Conservation (phyloP, 1,140 invertebrate species). For the Archegozetes longisetosus region DNA sequence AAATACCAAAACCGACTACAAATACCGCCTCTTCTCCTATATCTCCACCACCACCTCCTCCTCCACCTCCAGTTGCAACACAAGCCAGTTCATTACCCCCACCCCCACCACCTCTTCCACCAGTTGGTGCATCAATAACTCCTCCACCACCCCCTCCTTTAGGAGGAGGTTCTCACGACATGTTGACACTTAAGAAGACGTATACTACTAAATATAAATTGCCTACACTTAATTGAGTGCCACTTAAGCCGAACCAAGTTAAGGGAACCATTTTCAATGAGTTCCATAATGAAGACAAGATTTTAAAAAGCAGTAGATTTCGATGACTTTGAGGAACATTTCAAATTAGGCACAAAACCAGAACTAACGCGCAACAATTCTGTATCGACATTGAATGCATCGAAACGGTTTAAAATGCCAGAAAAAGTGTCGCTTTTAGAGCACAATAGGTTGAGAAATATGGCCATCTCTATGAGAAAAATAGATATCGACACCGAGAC, state of each 20-base stretch:
- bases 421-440: conserved; percentile 82
- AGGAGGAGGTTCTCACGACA: neutral
- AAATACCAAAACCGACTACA: neutral
- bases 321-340: conserved; percentile 82
- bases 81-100: conserved; percentile 18
- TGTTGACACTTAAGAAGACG: conserved; percentile 88
- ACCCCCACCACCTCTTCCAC: conserved; percentile 10
- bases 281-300: conserved; percentile 74
- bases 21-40: no score
- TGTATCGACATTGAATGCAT: conserved; percentile 42
- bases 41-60: conserved; percentile 27
- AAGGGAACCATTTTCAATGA: conserved; percentile 97
- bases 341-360: conserved; percentile 51
- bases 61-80: conserved; percentile 54
- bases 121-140: neutral
- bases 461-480: conserved; percentile 93
- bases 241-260: conserved; percentile 93
- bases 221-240: conserved; percentile 94
- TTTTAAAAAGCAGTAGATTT: conserved; percentile 37
- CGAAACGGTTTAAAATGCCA: conserved; percentile 73
- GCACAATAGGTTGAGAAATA: conserved; percentile 87
- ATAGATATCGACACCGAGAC: conserved; percentile 82
- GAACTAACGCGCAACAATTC: conserved; percentile 18
- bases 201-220: conserved; percentile 94
- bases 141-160: conserved; percentile 9